A percentile compares a stretch with the other conserved stretches of the same genome.
Conservation (phyloP, 2,888 invertebrate species). For the Nephrotoma guestfalica region DNA sequence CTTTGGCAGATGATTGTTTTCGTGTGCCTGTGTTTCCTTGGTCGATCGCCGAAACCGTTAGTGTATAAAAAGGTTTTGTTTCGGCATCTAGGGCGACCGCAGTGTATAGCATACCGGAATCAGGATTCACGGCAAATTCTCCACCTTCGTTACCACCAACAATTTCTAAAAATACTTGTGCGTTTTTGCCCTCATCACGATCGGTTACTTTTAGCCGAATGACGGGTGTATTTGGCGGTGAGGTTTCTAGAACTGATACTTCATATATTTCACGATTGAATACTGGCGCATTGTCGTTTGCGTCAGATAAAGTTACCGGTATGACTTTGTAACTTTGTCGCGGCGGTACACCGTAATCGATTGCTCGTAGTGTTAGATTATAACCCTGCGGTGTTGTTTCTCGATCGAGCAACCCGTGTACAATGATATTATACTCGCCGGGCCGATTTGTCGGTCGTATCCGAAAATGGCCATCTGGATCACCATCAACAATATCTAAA, state of each 20-base stretch:
- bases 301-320: constrained; percentile 64
- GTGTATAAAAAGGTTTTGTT: constrained; percentile 62
- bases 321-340: constrained; percentile 65
- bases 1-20: constrained; percentile 79
- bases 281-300: constrained; percentile 75
- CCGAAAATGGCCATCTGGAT: constrained; percentile 78
- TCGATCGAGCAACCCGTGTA: constrained; percentile 61
- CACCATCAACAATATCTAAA: constrained; percentile 77
- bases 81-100: constrained; percentile 74
- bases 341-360: constrained; percentile 68
- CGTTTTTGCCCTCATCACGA: constrained; percentile 68
- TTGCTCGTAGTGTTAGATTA: constrained; percentile 72
- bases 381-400: constrained; percentile 67
- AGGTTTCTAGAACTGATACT: constrained; percentile 74
- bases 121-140: constrained; percentile 73
- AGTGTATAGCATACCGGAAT: constrained; percentile 80
- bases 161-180: constrained; percentile 72
- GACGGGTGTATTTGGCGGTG: constrained; percentile 77
- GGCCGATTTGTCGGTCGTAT: constrained; percentile 46
- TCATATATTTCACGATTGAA: constrained; percentile 79
- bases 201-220: constrained; percentile 77
- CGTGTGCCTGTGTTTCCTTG: constrained; percentile 70
- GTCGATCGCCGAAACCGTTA: constrained; percentile 82
- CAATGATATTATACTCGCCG: constrained; percentile 67
- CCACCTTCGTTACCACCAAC: constrained; percentile 84